Evolutionary conservation across 2,113 vertebrate species (phyloP), one percentile per base, ranked within the genome.

Genomic region (Aix galericulata): DNA sequence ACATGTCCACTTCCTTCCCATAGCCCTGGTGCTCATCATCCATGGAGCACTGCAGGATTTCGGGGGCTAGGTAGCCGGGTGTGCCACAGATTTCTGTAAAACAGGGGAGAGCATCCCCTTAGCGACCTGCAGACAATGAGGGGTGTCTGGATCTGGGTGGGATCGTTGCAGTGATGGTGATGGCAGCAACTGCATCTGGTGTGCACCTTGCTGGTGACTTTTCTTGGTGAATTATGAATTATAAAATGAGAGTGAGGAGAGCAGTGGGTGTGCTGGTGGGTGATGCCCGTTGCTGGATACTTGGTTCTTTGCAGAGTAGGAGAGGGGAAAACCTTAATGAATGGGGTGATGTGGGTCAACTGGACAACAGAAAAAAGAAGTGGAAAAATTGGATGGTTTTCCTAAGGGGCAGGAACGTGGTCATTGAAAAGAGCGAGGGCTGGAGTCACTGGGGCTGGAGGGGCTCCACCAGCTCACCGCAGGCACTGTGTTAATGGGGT

Each of bases 31-130:
- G 98, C 72, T 98, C 96, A 0, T 98, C 96, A 1, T 99, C 98
- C 99, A 99, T 99, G 93, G 99, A 99, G 94, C 99, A 99, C 93
- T 99, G 98, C 5, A 99, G 98, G 95, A 99, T 99, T 97, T 99
- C 99, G 0, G 99, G 99, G 44, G 99, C 99, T 84, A 99, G 98
- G 96, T 99, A 99, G 31, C 98, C 99, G 60, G 99, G 99, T 2
- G 99, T 99, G 75, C 99, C 99, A 34, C 98, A 99, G 86, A 99
- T 98, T 96, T 99, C 99, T 99, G 95, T 21, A 82, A 69, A 67
- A 89, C 74, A 91, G n/a, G 67, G 40, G 56, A 87, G 8, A 87
- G 31, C 36, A 67, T 73, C 80, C 26, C 44, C n/a, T 91, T 59
- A 94, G 62, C 25, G 60, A 25, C 3, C 10, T 21, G 2, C 52